Evolutionary conservation across 2,797 vertebrate genomes (phyloP).

Genomic region (Orientallactaga sibirica): DNA sequence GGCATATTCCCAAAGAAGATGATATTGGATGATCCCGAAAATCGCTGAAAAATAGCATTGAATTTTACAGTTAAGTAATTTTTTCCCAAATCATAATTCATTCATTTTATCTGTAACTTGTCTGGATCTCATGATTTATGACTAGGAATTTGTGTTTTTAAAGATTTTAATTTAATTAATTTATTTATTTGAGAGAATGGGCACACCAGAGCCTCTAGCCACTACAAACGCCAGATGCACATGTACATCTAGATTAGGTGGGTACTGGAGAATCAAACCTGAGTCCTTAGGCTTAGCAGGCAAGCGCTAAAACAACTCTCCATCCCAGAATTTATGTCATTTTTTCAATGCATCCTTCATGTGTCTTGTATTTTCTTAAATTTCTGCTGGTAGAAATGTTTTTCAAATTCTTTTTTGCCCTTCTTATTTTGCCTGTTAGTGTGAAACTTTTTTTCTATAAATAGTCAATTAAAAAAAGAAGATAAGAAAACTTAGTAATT

Average conservation of each 20-base stretch:
- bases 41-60: background rate
- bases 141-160: too few species aligned
- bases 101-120: background rate
- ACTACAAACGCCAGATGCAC: too few species aligned
- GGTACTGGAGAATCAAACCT: too few species aligned
- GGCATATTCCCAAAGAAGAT: background rate
- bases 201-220: too few species aligned
- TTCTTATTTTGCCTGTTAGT: background rate
- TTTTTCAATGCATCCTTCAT: background rate
- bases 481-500: conserved; percentile 4
- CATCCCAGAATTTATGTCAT: background rate
- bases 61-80: background rate
- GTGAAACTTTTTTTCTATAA: conserved; percentile 21
- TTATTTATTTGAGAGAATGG: too few species aligned
- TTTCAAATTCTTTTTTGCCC: background rate
- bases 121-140: background rate
- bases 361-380: background rate
- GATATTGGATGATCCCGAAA: background rate
- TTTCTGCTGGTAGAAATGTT: conserved; percentile 8
- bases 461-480: background rate
- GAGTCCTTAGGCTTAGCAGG: too few species aligned
- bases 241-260: too few species aligned
- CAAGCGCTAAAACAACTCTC: too few species aligned
- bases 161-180: too few species aligned
- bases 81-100: background rate